These are phyloP conservation scores for Caenorhabditis sp. DNA, from an alignment of 2,888 invertebrate genomes.

Conservation along the genomic window DNA sequence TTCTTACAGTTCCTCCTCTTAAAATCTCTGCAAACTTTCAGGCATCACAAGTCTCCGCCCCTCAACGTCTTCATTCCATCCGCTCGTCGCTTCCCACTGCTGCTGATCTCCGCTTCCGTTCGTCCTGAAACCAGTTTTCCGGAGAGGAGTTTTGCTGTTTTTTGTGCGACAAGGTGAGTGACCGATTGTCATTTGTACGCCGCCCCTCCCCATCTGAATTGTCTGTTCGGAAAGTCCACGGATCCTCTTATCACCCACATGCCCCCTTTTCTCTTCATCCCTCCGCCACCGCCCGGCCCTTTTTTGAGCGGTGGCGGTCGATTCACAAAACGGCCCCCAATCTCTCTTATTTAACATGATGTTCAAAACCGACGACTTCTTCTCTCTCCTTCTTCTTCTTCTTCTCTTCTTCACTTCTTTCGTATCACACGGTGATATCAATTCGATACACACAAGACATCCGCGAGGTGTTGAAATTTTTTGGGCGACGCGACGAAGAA, in stretches of 20 bases:
- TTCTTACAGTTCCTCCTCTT: neutral
- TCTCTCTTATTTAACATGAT: conserved; percentile 11
- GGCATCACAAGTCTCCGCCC: conserved; percentile 9
- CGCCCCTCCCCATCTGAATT: neutral
- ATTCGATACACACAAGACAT: conserved; percentile 1
- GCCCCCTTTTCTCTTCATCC: neutral
- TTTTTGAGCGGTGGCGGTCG: conserved; percentile 1
- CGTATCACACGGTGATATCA: conserved; percentile 6
- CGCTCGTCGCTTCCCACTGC: neutral
- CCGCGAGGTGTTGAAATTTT: conserved; percentile 18
- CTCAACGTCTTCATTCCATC: conserved; percentile 9
- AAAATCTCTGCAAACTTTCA: conserved; percentile 1
- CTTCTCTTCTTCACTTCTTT: neutral
- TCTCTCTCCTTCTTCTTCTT: neutral
- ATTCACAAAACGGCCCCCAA: neutral
- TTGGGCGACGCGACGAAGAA: neutral
- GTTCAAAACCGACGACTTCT: conserved; percentile 3
- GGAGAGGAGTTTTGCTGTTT: conserved; percentile 7
- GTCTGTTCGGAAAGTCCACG: neutral
- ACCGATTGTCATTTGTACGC: neutral
- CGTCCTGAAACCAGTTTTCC: conserved; percentile 25
- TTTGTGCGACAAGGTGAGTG: conserved; percentile 14
- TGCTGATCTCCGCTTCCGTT: neutral
- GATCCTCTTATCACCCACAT: neutral
- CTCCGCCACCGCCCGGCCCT: neutral